Percentiles rank a stretch among this genome's conserved stretches.
phyloP scores from a whole-genome alignment of 1,140 invertebrate genomes.

The Hesperophylax magnus region DNA sequence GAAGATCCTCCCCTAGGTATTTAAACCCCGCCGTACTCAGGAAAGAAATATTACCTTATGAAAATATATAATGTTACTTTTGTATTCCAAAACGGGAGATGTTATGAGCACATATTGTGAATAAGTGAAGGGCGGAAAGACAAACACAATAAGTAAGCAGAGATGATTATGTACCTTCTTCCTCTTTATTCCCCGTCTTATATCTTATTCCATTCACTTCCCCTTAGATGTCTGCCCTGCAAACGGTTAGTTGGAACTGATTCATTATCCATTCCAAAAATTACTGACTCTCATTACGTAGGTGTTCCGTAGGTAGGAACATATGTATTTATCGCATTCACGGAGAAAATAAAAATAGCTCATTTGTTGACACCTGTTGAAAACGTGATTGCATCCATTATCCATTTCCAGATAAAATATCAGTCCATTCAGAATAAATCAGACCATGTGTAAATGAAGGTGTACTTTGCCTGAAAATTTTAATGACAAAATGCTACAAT shows the following conservation, averaged over 20 bases:
- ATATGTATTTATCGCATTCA: no score
- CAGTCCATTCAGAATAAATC: no score
- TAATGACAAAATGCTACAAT: no score
- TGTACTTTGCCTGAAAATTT: no score
- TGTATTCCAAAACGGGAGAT: constrained; percentile 7
- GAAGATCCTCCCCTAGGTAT: no score
- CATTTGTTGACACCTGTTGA: no score
- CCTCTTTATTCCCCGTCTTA: constrained; percentile 53
- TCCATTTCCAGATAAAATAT: no score
- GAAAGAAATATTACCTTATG: no score
- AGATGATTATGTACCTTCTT: constrained; percentile 40
- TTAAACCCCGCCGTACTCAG: no score
- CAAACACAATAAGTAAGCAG: constrained; percentile 10
- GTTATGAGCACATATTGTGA: constrained; percentile 9
- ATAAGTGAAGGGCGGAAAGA: constrained; percentile 12
- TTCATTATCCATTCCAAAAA: constrained; percentile 42
- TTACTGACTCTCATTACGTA: constrained; percentile 37
- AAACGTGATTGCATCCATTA: no score
- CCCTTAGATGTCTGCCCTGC: constrained; percentile 52
- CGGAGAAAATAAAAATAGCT: no score
- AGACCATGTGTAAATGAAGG: no score
- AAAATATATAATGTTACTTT: not conserved
- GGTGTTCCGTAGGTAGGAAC: constrained; percentile 42
- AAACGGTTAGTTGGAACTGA: constrained; percentile 46
- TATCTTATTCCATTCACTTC: constrained; percentile 50